Evolutionary conservation across 1,140 invertebrate species (phyloP), one percentile per base, ranked within the genome.

Genomic region (Tetraneura akinire): DNA sequence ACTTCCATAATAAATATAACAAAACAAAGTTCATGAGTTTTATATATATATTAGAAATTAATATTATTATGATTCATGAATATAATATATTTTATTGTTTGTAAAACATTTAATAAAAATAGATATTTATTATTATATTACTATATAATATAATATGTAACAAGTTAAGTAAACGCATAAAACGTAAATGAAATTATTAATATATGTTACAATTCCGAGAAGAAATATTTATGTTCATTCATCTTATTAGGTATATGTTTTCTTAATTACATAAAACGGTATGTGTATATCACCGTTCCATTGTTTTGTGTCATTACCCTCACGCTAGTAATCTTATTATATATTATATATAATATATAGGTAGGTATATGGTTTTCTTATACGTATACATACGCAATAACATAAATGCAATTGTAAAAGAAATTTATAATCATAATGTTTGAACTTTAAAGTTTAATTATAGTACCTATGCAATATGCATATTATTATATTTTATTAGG

Each of bases 231-330:
- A 47, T 68, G 37, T 47, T 68, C 66, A 47, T 68, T 68, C 66
- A 47, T 68, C 66, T 23, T 66, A 66, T 8, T 37, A n/a, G n/a
- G n/a, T n/a, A 11, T 37, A 66, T 47, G 21, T 68, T 68, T 68
- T 68, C 66, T 68, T 45, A 47, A 68, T 68, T 68, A 47, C 66
- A 68, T 68, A 47, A 47, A 68, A 68, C 66, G 66, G 47, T 42
- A 68, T n/a, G 66, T 68, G 66, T 47, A 68, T 68, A 68, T 68
- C 42, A 68, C 66, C 16, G 42, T 68, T 68, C 66, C 42, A 68
- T 68, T 68, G 66, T 68, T 68, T 68, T 68, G 66, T 68, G 66
- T 68, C 66, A 68, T 68, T 68, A 68, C 66, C 66, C 66, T 47
- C 45, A 23, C 23, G 21, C n/a, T 47, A 26, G 66, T 68, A 68